These are phyloP conservation scores for Epirrhoe alternata DNA, from an alignment of 2,888 invertebrate genomes.

Conservation along the genomic window DNA sequence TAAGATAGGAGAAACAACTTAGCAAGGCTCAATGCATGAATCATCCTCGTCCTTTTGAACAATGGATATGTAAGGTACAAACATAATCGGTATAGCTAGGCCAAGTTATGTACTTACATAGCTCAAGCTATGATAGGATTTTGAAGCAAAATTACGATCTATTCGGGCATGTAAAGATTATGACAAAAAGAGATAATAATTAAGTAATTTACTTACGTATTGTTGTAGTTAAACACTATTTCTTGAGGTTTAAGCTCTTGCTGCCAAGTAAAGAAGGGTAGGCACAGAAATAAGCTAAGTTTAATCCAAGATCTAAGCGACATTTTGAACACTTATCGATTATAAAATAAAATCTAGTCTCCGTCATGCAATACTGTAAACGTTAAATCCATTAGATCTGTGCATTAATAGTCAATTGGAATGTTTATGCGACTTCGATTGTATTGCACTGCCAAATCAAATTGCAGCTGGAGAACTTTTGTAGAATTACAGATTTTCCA, in stretches of 20 bases:
- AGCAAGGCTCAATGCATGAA: neutral
- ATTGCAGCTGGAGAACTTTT: neutral
- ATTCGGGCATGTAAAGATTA: neutral
- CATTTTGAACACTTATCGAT: constrained; percentile 47
- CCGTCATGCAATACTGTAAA: constrained; percentile 1
- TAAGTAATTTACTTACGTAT: constrained; percentile 67
- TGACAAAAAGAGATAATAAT: neutral
- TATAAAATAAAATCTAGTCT: neutral
- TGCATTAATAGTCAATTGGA: neutral
- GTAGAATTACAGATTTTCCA: neutral
- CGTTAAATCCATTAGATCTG: neutral
- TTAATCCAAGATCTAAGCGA: constrained; percentile 48
- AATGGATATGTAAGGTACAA: neutral
- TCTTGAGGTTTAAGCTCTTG: constrained; percentile 55
- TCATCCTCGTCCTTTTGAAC: neutral
- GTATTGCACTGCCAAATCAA: neutral
- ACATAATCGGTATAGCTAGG: neutral
- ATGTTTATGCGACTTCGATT: neutral
- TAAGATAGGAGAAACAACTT: neutral
- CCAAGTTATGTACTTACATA: neutral
- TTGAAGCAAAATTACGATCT: neutral
- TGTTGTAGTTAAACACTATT: constrained; percentile 76
- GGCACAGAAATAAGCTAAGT: constrained; percentile 51
- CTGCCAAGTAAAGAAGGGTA: constrained; percentile 53
- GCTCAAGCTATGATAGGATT: neutral